Evolutionary conservation across 2,888 invertebrate genomes (phyloP).

Genomic region (Globia sparganii): DNA sequence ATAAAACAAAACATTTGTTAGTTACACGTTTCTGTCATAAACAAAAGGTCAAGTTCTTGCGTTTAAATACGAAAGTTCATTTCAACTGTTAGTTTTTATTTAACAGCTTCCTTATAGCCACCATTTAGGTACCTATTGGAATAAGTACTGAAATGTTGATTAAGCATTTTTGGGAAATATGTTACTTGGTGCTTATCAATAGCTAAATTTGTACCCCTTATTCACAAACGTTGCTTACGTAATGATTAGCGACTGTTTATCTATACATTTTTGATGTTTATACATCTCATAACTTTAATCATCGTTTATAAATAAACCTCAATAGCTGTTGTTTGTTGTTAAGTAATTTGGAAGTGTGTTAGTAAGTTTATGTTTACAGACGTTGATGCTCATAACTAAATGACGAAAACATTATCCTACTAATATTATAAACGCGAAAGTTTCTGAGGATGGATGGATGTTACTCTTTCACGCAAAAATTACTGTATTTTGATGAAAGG

Average conservation of each 20-base stretch:
- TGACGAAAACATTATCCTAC: constrained; percentile 1
- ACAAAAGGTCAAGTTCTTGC: constrained; percentile 63
- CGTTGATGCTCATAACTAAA: not conserved
- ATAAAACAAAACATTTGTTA: constrained; percentile 39
- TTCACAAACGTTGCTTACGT: no score
- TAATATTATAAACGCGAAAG: no score
- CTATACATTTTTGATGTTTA: no score
- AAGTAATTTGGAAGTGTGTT: constrained; percentile 2
- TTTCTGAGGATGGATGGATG: no score
- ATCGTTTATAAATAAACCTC: no score
- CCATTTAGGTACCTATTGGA: not conserved
- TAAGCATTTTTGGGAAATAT: constrained; percentile 21
- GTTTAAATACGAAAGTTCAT: constrained; percentile 52
- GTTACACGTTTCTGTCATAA: constrained; percentile 42
- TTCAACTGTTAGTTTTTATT: constrained; percentile 26
- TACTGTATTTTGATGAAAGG: no score
- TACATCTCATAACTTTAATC: no score
- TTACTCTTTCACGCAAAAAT: no score
- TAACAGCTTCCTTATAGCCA: constrained; percentile 49
- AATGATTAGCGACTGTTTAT: no score
- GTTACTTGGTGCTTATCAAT: constrained; percentile 3
- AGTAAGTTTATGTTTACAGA: constrained; percentile 22
- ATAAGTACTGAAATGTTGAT: constrained; percentile 2
- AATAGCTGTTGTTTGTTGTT: constrained; percentile 13
- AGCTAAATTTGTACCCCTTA: not conserved